A percentile compares a stretch with the other conserved stretches of the same genome.
These are phyloP conservation scores for Tamias sibiricus DNA, from an alignment of 2,113 vertebrate species.

Conservation along the genomic window DNA sequence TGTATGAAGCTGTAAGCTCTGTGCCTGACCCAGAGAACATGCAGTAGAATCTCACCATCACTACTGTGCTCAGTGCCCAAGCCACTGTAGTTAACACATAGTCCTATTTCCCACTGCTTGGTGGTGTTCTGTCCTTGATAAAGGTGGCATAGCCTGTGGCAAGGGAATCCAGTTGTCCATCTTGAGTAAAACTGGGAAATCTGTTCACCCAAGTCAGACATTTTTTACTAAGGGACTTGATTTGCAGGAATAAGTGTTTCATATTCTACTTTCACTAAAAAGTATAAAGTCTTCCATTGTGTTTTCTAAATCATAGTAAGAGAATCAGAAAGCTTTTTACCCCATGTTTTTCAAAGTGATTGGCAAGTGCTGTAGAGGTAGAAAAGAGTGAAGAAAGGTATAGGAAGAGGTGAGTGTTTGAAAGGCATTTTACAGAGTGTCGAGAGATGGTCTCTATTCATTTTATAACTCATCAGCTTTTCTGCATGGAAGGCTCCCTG, in stretches of 20 bases:
- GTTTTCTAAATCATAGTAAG: background rate
- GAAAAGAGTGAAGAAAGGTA: background rate
- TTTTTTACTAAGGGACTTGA: background rate
- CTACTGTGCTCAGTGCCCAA: background rate
- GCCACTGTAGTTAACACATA: background rate
- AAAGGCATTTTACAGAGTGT: background rate
- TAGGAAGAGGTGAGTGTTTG: background rate
- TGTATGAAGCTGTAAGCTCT: background rate
- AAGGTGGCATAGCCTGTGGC: background rate
- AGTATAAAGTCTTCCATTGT: background rate
- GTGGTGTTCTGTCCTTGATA: background rate
- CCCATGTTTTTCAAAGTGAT: background rate
- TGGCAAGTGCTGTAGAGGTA: background rate
- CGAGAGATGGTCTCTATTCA: background rate
- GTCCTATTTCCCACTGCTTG: background rate
- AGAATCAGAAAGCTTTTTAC: background rate
- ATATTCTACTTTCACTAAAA: background rate
- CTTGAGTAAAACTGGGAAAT: constrained; percentile 17
- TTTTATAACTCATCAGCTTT: background rate
- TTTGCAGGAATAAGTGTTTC: background rate
- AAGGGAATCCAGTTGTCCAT: background rate
- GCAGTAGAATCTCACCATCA: background rate
- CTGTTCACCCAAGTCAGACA: background rate
- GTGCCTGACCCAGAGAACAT: background rate
- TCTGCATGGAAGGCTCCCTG: background rate